A percentile compares a stretch with the other conserved stretches of the same genome.
Conservation (phyloP, 2,797 vertebrate species). For the Denticeps clupeoides region DNA sequence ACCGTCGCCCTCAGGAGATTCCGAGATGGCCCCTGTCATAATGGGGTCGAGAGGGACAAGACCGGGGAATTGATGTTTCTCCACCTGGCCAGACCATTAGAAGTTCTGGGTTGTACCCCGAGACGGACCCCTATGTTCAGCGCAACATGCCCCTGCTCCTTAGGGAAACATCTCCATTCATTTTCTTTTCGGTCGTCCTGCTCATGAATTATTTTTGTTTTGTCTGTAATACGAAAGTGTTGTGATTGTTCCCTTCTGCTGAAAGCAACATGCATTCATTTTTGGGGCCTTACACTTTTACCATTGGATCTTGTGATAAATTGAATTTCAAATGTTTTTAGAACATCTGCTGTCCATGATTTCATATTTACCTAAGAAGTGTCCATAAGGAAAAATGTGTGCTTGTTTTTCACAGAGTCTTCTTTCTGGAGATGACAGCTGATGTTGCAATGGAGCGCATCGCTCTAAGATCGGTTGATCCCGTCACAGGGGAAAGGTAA, state of each 20-base stretch:
- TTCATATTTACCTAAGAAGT: too few species aligned
- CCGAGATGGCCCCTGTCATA: slow-evolving; percentile 9
- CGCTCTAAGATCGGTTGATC: slow-evolving; percentile 64
- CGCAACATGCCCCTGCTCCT: slow-evolving; percentile 24
- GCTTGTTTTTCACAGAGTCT: slow-evolving; percentile 62
- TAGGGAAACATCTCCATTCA: slow-evolving; percentile 5
- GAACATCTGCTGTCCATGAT: too few species aligned
- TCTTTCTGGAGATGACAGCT: slow-evolving; percentile 69
- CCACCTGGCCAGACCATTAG: slow-evolving; percentile 26
- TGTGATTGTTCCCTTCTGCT: slow-evolving; percentile 19
- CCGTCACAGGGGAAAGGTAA: slow-evolving; percentile 75
- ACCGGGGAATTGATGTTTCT: slow-evolving; percentile 7
- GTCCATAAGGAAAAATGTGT: slow-evolving; percentile 5
- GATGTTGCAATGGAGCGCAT: slow-evolving; percentile 70
- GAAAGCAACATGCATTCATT: slow-evolving; percentile 15
- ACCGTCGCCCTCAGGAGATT: slow-evolving; percentile 12
- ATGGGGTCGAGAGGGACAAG: slow-evolving; percentile 3
- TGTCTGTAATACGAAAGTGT: slow-evolving; percentile 10
- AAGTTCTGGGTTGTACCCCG: slow-evolving; percentile 22
- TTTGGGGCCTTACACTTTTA: too few species aligned
- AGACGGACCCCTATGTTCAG: slow-evolving; percentile 20
- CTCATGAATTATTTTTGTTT: slow-evolving; percentile 31
- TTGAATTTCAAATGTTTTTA: too few species aligned
- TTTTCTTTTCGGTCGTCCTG: slow-evolving; percentile 24
- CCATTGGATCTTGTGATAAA: too few species aligned